Percentiles rank a stretch among this genome's conserved stretches.
phyloP scores from a whole-genome alignment of 1,140 invertebrate genomes.

The Drosophila melanogaster region DNA sequence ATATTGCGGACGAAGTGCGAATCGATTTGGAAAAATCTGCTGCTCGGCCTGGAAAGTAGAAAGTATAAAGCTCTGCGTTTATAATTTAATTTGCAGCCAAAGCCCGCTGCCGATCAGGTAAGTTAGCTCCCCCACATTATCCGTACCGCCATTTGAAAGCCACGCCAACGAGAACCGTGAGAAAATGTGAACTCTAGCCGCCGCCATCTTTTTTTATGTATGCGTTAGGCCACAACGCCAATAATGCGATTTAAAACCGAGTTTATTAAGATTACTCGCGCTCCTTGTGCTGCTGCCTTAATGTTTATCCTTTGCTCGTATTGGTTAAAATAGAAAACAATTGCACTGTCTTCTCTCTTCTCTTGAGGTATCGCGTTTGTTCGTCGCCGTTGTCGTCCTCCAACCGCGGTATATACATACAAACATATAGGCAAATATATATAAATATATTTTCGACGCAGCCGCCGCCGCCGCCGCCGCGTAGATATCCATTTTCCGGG shows the following conservation, averaged over 20 bases:
- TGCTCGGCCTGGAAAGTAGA: background rate
- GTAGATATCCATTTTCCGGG: slow-evolving; percentile 43
- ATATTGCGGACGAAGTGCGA: background rate
- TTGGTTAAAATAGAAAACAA: slow-evolving; percentile 19
- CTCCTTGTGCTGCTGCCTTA: slow-evolving; percentile 18
- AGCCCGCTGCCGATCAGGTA: slow-evolving; percentile 7
- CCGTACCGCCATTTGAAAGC: slow-evolving; percentile 23
- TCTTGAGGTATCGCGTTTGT: slow-evolving; percentile 40
- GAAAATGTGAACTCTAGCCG: slow-evolving; percentile 36
- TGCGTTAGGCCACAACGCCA: slow-evolving; percentile 43
- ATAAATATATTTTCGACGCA: slow-evolving; percentile 19
- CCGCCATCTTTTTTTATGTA: slow-evolving; percentile 71
- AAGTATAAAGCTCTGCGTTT: background rate
- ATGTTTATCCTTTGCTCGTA: slow-evolving; percentile 18
- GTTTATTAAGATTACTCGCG: slow-evolving; percentile 20
- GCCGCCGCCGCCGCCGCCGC: slow-evolving; percentile 52
- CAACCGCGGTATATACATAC: slow-evolving; percentile 28
- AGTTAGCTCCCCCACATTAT: slow-evolving; percentile 13
- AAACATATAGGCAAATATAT: no score
- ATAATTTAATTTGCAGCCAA: background rate
- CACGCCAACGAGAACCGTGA: slow-evolving; percentile 28
- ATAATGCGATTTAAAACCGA: slow-evolving; percentile 16
- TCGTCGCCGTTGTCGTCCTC: slow-evolving; percentile 36
- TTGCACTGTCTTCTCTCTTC: slow-evolving; percentile 40
- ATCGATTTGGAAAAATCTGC: slow-evolving; percentile 2